phyloP scores from a whole-genome alignment of 2,888 invertebrate genomes.

The Dryococelus australis region DNA sequence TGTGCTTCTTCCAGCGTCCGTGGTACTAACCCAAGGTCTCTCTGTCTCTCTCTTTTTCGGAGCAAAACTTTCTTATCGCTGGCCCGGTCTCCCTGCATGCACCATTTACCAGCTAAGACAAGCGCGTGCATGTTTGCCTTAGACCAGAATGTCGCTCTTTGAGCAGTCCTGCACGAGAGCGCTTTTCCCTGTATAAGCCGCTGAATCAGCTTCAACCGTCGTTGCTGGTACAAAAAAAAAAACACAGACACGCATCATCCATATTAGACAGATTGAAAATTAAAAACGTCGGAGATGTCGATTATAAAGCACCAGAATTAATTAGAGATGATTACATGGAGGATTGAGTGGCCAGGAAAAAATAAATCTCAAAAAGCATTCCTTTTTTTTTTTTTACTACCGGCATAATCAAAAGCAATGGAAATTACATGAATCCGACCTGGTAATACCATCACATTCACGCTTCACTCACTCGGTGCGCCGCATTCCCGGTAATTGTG shows the following conservation, averaged over 20 bases:
- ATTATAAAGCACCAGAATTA: not conserved
- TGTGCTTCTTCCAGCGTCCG: not conserved
- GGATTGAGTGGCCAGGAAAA: not conserved
- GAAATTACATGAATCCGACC: not conserved
- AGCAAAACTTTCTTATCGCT: not conserved
- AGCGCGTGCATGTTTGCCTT: not conserved
- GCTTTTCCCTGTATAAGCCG: too few species aligned
- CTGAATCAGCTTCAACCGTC: not conserved
- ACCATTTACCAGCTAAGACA: not conserved
- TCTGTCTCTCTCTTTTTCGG: too few species aligned
- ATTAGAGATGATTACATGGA: not conserved
- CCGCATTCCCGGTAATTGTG: too few species aligned
- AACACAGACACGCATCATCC: not conserved
- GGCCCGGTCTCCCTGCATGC: not conserved
- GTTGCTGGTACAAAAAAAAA: not conserved
- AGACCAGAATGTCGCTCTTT: not conserved
- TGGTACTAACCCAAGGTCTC: too few species aligned
- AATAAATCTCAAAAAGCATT: not conserved
- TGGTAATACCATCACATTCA: not conserved
- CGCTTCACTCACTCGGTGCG: too few species aligned
- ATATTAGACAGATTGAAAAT: not conserved
- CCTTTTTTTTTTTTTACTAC: not conserved
- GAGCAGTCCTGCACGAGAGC: not conserved
- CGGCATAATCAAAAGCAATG: not conserved
- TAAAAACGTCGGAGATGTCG: constrained; percentile 1